Evolutionary conservation across 2,888 invertebrate genomes (phyloP).

Genomic region (Cephonodes hylas): DNA sequence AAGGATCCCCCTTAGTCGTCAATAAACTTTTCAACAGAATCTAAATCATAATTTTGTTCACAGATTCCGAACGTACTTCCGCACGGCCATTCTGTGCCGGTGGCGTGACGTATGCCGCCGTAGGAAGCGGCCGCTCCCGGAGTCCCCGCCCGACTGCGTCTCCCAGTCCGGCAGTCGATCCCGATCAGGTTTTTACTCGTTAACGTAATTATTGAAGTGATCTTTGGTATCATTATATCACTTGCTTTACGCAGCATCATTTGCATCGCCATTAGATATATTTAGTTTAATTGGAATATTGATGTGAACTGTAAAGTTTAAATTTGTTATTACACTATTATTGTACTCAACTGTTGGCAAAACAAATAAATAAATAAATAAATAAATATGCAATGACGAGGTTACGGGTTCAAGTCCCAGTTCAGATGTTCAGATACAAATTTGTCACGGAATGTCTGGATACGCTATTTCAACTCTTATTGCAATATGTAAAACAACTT

Average conservation of each 20-base stretch:
- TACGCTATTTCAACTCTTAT: no score
- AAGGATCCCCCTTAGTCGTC: no score
- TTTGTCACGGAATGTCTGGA: no score
- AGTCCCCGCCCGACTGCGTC: constrained; percentile 74
- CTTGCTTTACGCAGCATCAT: constrained; percentile 17
- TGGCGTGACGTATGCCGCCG: constrained; percentile 71
- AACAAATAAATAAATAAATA: no score
- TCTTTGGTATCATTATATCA: constrained; percentile 52
- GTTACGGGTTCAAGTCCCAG: no score
- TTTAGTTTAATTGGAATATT: background rate
- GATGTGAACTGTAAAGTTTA: no score
- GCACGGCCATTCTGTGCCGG: constrained; percentile 83
- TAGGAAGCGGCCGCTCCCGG: constrained; percentile 65
- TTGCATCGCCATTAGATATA: background rate
- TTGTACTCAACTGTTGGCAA: no score
- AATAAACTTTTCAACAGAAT: no score
- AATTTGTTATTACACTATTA: no score
- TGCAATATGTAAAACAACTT: no score
- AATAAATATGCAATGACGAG: background rate
- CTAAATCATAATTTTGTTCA: constrained; percentile 12
- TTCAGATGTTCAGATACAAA: no score
- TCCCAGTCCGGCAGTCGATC: constrained; percentile 82
- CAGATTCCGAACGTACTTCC: constrained; percentile 87
- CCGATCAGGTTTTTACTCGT: constrained; percentile 83
- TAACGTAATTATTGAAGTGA: constrained; percentile 80